phyloP scores from a whole-genome alignment of 2,113 vertebrate genomes.

The Columba livia region DNA sequence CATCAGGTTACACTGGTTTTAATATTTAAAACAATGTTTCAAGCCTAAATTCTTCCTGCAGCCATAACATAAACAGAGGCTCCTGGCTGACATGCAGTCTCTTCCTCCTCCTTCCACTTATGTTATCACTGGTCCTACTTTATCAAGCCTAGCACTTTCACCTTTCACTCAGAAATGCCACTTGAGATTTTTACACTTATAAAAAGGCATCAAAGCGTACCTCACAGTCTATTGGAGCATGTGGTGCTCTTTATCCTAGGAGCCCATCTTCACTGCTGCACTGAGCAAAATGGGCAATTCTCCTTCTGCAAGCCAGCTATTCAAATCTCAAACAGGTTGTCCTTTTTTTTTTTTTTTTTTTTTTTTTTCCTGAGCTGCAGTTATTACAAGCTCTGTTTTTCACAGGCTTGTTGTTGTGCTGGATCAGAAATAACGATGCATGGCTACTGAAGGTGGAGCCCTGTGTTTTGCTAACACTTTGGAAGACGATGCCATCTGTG shows the following conservation, averaged over 20 bases:
- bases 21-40: background rate
- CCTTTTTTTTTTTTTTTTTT: background rate
- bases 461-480: slow-evolving; percentile 35
- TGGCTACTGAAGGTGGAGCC: slow-evolving; percentile 21
- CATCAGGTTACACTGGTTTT: background rate
- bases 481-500: slow-evolving; percentile 54
- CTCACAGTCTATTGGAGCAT: background rate
- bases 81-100: background rate
- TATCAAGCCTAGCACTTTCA: background rate
- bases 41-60: background rate
- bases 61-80: background rate
- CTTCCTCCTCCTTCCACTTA: background rate
- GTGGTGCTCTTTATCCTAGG: background rate
- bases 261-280: slow-evolving; percentile 10
- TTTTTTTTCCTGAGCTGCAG: background rate
- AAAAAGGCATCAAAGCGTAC: background rate
- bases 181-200: background rate
- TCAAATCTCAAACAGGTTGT: background rate
- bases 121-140: background rate
- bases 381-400: slow-evolving; percentile 41
- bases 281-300: slow-evolving; percentile 49
- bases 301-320: slow-evolving; percentile 39
- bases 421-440: background rate
- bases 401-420: background rate
- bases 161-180: background rate